Base-by-base conservation (phyloP, 2,797 vertebrate genomes). In the Podarcis lilfordi region DNA sequence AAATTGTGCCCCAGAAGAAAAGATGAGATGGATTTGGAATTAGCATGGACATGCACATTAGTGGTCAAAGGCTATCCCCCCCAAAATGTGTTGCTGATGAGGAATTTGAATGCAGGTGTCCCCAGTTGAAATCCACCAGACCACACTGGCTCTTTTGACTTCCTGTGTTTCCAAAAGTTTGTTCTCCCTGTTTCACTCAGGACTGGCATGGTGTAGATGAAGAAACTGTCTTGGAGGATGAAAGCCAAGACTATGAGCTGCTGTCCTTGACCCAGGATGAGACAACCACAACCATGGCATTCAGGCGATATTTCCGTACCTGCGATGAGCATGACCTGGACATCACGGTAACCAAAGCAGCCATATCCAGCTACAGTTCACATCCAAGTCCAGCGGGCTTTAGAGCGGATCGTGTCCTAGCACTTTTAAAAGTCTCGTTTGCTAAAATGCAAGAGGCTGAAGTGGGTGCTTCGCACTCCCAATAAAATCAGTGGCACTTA, bases 171-270 rank as follows among this genome's bases (percentile, higher is more conserved):
- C 17, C 21, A 7, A 19, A 5, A 84, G 29, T 77, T 25, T 27
- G 37, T 85, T 72, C 2, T 3, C 21, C 69, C 68, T 45, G 64
- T 21, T 23, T 76, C 78, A 66, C 69, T 76, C 80, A 98, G 98
- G 97, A 98, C 40, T 95, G 91, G 87, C 92, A 98, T n/a, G 87
- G 95, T 25, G 91, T 82, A 3, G 96, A 95, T 5, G 92, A 97
- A 0, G 3, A 74, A 83, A 95, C 94, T 10, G 96, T 98, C 13
- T 5, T 93, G 27, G 88, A 95, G 89, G 97, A 98, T 1, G 6
- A 89, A 0, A 90, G 96, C 75, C 98, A 98, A 95, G 96, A 96
- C 85, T 98, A 97, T 84, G 94, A 95, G 32, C 95, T 98, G 1
- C 93, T 97, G 21, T 96, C 94, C 25, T 66, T 98, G 29, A 95